Conservation (phyloP, 2,888 invertebrate genomes). For the Lymantria monacha region DNA sequence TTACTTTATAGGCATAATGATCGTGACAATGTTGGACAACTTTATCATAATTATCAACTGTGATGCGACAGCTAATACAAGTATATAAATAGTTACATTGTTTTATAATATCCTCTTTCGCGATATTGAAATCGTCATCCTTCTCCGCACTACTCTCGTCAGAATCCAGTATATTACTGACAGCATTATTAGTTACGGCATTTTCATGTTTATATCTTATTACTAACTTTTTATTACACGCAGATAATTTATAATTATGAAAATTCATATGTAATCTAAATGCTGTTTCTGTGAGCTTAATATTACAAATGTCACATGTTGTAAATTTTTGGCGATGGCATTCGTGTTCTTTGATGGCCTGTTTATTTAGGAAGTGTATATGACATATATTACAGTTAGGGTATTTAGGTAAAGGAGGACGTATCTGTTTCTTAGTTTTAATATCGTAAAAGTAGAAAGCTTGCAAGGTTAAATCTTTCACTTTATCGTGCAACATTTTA, state of each 20-base stretch:
- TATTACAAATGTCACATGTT: conserved; percentile 51
- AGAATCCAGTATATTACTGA: background rate
- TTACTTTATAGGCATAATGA: conserved; percentile 40
- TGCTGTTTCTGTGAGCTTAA: conserved; percentile 47
- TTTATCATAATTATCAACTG: conserved; percentile 53
- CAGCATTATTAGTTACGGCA: background rate
- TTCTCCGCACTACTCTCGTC: background rate
- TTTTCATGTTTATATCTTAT: background rate
- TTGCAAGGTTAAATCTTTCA: conserved; percentile 42
- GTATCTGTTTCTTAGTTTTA: conserved; percentile 38
- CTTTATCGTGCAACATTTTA: conserved; percentile 40
- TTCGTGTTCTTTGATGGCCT: conserved; percentile 38
- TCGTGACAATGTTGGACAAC: conserved; percentile 61
- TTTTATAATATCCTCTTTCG: background rate
- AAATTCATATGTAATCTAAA: conserved; percentile 57
- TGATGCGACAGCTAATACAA: conserved; percentile 51
- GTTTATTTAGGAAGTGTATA: conserved; percentile 49
- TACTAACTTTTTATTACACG: background rate
- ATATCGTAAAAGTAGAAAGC: conserved; percentile 57
- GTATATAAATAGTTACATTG: conserved; percentile 33
- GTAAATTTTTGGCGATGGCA: conserved; percentile 44
- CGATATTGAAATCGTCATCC: background rate
- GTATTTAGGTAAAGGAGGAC: conserved; percentile 56
- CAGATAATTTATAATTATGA: conserved; percentile 45
- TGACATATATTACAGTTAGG: conserved; percentile 53